A percentile compares a stretch with the other conserved stretches of the same genome.
Conservation (phyloP, 2,888 invertebrate genomes). For the Drosophila nr. perissopoda region DNA sequence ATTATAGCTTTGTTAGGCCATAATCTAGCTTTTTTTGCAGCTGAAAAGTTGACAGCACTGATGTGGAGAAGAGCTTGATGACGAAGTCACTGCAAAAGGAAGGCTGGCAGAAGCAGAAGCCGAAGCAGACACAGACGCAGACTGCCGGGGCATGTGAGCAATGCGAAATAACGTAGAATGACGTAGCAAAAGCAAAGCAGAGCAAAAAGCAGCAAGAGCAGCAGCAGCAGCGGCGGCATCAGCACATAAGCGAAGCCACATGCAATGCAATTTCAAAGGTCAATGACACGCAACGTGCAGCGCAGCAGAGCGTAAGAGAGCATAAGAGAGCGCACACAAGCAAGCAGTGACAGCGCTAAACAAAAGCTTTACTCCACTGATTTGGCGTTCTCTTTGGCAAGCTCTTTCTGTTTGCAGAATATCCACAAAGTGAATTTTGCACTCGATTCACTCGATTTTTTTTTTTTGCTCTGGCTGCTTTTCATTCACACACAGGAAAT, state of each 20-base stretch:
- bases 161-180: conserved; percentile 78
- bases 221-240: conserved; percentile 53
- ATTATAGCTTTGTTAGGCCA: neutral
- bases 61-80: conserved; percentile 51
- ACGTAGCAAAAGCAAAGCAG: conserved; percentile 73
- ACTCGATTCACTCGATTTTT: conserved; percentile 36
- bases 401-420: conserved; percentile 49
- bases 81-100: conserved; percentile 60
- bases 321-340: conserved; percentile 31
- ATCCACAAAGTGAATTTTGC: conserved; percentile 59
- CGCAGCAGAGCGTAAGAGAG: conserved; percentile 34
- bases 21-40: conserved; percentile 2
- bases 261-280: conserved; percentile 80
- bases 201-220: conserved; percentile 42
- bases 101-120: conserved; percentile 41
- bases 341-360: conserved; percentile 26
- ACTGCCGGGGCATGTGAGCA: conserved; percentile 59
- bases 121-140: conserved; percentile 44
- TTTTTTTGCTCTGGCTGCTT: conserved; percentile 36
- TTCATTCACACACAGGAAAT: conserved; percentile 78
- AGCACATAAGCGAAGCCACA: conserved; percentile 64
- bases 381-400: conserved; percentile 27
- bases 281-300: conserved; percentile 75
- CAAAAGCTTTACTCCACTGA: conserved; percentile 41
- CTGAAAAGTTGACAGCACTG: conserved; percentile 5